Percentiles rank a stretch among this genome's conserved stretches.
Conservation (phyloP, 2,113 vertebrate genomes). For the Grantiella picta region DNA sequence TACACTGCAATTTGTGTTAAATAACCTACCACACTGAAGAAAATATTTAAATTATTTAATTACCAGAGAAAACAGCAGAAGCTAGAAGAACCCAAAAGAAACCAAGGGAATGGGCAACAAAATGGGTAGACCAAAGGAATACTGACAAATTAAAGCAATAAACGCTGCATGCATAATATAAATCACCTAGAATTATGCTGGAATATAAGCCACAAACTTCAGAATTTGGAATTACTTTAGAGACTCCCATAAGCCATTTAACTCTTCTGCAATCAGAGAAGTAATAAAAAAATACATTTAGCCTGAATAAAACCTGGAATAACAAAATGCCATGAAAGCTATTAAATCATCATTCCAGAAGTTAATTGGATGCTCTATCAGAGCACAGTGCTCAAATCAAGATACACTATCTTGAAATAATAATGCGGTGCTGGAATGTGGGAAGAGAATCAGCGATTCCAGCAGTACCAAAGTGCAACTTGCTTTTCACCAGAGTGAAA, state of each 20-base stretch:
- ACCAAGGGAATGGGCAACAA: background rate
- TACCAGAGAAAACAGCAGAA: background rate
- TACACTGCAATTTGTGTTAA: background rate
- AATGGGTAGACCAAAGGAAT: background rate
- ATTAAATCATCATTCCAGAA: background rate
- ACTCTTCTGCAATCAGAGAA: background rate
- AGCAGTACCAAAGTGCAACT: background rate
- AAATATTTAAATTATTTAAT: background rate
- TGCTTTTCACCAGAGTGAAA: background rate
- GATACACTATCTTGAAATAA: background rate
- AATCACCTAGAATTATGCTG: background rate
- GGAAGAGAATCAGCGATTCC: background rate
- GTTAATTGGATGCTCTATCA: background rate
- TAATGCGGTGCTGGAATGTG: background rate
- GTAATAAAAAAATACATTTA: background rate
- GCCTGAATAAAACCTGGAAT: background rate
- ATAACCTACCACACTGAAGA: background rate
- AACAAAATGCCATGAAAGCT: background rate
- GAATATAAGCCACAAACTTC: background rate
- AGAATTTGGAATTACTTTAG: background rate
- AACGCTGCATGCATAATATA: background rate
- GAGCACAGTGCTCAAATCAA: background rate
- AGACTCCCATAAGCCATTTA: background rate
- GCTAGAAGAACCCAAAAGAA: background rate
- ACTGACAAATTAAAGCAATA: background rate